Evolutionary conservation across 2,888 invertebrate genomes (phyloP), one percentile per base, ranked within the genome.

Genomic region (Aleiodes leptofemur): DNA sequence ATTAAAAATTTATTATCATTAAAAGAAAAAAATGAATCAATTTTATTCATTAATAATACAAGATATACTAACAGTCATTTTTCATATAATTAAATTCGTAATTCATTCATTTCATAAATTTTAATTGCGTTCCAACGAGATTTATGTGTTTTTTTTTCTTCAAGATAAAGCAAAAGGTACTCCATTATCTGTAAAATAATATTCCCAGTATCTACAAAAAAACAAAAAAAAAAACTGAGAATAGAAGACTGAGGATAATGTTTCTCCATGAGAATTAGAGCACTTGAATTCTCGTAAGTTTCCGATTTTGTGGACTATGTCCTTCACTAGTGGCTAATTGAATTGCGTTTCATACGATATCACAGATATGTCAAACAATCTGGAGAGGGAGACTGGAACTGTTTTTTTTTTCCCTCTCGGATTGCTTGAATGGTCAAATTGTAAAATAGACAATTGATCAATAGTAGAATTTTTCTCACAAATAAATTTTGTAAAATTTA

Each of bases 351-450:
- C 16, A 50, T 5, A 53, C n/a, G 53, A 61, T 72, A 72, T 72
- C 72, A 72, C 72, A 72, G 72, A 72, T 72, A 72, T 34, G 23
- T 61, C 51, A 51, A 38, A 38, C 13, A 57, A 57, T 50, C 29
- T 53, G 16, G n/a, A 8, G 51, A 53, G 13, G 16, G 7, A 16
- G 8, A 7, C 6, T 9, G 16, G 14, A 2, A 50, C 11, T 51
- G 13, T 16, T 50, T 11, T 6, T 13, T 51, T n/a, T 6, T 13
- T 51, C 8, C 13, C 7, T n/a, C 48, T 64, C 4, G n/a, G 3
- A 55, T 16, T 16, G 14, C 55, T 55, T 55, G 7, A 55, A 16
- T 55, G 13, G n/a, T 55, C 14, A 55, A 14, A 11, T 14, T 34
- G 34, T 34, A 43, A 43, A 43, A 8, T 0, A 43, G 43, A 43